Base-by-base conservation (phyloP, 2,888 invertebrate species). In the Cheilosia urbana region DNA sequence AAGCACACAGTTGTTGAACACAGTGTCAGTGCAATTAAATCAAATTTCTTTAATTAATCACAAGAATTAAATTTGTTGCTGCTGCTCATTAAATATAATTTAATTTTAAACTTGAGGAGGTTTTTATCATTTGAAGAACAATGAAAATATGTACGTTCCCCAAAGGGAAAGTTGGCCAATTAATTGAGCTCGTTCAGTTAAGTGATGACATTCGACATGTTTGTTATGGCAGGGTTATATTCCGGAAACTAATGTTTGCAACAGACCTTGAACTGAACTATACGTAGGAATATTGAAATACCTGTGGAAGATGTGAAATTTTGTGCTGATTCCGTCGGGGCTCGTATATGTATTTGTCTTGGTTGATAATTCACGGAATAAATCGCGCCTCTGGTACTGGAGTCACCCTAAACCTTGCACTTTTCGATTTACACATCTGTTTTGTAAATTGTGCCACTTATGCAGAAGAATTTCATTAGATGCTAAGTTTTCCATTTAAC, bases 11-110 rank as follows among this genome's bases (percentile, higher is more conserved):
- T 79, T 84, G 84, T 84, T 84, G 47, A 84, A 80, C 65, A 79
- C 58, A 80, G 75, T 84, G 79, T 79, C 75, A 84, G n/a, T 65
- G 73, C 71, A 84, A 76, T 84, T 79, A 75, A 75, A 80, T 75
- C 53, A 65, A 75, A 75, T 80, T 69, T 71, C 24, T 60, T 65
- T 40, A 84, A 84, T 76, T 79, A 84, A 84, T 84, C 65, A 68
- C 17, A 65, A 66, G 80, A 69, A 71, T 75, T 80, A 66, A 69
- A 73, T 65, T 71, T 75, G 65, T 65, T 47, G 57, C 21, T 80
- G 75, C 75, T 75, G 58, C 80, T 84, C 80, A 71, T 84, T 84
- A 84, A 75, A 71, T 65, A 80, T 66, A 75, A 79, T 80, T 75
- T 71, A 75, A 66, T 78, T 73, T 68, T 68, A 55, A 53, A 66